Evolutionary conservation across 2,888 invertebrate genomes (phyloP), one percentile per base, ranked within the genome.

Genomic region (Meiosimyza decipiens): DNA sequence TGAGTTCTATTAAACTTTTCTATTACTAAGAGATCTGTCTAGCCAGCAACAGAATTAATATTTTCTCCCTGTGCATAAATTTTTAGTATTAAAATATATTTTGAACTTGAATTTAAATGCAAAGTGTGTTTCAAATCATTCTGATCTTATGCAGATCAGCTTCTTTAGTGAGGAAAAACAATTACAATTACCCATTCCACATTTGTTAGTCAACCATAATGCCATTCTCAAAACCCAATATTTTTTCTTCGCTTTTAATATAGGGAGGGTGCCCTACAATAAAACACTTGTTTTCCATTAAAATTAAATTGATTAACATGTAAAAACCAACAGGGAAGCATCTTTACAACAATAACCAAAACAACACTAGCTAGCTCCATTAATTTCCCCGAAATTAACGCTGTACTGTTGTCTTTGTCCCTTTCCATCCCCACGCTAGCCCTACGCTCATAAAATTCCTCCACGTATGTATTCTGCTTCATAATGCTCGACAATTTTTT

Each of bases 211-310:
- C 11, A 9, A 40, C 9, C 6, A 40, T 9, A 40, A 40, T 40
- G 40, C 9, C 40, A 9, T 40, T 40, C 40, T 9, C 6, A 40
- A 40, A 40, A 40, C 40, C 6, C 6, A 40, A 40, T 9, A 57
- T 62, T 62, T 62, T 40, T 62, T 40, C 33, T 16, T 62, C 9
- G 15, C 0, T 15, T 33, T 62, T 62, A 9, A 9, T 40, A 9
- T 40, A 9, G 5, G 33, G 40, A 33, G 16, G n/a, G 28, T 11
- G 40, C 7, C 15, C 33, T 28, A 51, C 52, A 50, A 12, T 51
- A 22, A 65, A 67, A 67, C 67, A 67, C 67, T 67, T 67, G 67
- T 67, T 67, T 67, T 67, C 67, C 67, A 67, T 55, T 67, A n/a
- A 67, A 67, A 47, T 51, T 50, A 64, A 64, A 33, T 64, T 64